Percentiles rank a stretch among this genome's conserved stretches.
These are phyloP conservation scores for Seira sanloemensis DNA, from an alignment of 2,888 invertebrate species.

Conservation along the genomic window DNA sequence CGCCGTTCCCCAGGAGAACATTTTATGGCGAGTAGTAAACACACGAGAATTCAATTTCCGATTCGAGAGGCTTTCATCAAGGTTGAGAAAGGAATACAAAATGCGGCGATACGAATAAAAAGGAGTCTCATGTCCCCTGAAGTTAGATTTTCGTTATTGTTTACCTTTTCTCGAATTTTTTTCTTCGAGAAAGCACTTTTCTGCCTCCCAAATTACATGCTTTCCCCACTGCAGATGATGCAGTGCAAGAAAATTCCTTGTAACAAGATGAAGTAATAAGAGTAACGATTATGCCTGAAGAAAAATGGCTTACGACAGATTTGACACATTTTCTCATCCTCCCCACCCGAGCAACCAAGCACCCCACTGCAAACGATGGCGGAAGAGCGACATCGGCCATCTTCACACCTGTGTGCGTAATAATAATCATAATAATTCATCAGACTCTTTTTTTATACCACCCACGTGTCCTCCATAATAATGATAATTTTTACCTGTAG, in stretches of 20 bases:
- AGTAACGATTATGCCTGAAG: not conserved
- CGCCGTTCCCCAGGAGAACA: not conserved
- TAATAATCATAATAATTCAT: slow-evolving; percentile 77
- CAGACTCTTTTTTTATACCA: not conserved
- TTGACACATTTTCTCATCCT: slow-evolving; percentile 87
- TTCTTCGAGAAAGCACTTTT: too few species aligned
- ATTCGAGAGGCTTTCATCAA: not conserved
- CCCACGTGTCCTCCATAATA: too few species aligned
- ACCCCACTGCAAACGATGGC: slow-evolving; percentile 93
- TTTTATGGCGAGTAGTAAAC: not conserved
- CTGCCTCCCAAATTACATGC: too few species aligned
- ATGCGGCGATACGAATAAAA: not conserved
- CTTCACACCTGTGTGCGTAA: slow-evolving; percentile 86
- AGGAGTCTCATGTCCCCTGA: not conserved
- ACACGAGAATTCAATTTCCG: not conserved
- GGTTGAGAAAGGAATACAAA: not conserved
- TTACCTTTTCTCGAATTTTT: too few species aligned
- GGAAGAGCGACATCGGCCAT: slow-evolving; percentile 88
- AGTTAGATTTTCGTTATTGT: not conserved
- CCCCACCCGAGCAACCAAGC: slow-evolving; percentile 94
- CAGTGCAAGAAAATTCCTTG: too few species aligned
- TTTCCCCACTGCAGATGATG: too few species aligned
- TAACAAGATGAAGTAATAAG: not conserved
- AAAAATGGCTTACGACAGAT: slow-evolving; percentile 95
- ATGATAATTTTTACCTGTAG: slow-evolving; percentile 81